Evolutionary conservation across 53 echinoderm and acorn worm species (phyloP).

Genomic region (Stichopus horrens): DNA sequence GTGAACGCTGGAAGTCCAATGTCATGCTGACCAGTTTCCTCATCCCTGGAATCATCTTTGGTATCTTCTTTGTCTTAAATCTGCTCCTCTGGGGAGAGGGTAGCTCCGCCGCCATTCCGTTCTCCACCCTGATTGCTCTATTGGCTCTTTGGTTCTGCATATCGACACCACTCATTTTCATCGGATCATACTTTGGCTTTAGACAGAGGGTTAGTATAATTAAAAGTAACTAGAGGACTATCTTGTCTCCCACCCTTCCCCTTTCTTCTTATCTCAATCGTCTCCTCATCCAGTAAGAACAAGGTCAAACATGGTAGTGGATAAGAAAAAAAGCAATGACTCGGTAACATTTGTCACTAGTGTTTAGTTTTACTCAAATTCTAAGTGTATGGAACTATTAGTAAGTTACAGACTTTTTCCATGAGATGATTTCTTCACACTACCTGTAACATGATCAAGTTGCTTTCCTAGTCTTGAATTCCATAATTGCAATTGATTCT

Average conservation of each 20-base stretch:
- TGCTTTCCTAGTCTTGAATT: not conserved
- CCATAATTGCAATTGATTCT: not conserved
- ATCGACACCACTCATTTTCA: slow-evolving; percentile 89
- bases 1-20: slow-evolving; percentile 99
- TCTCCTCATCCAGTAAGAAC: too few relatives aligned
- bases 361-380: too few relatives aligned
- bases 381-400: too few relatives aligned
- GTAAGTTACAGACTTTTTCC: too few relatives aligned
- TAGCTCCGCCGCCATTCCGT: slow-evolving; percentile 97
- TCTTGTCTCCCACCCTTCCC: too few relatives aligned
- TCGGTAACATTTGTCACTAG: too few relatives aligned
- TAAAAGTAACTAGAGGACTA: not conserved
- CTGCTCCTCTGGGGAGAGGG: slow-evolving; percentile 88
- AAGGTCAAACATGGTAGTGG: too few relatives aligned
- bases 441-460: too few relatives aligned
- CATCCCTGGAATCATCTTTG: slow-evolving; percentile 83
- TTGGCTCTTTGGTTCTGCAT: slow-evolving; percentile 95
- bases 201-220: slow-evolving; percentile 80
- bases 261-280: too few relatives aligned
- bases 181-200: slow-evolving; percentile 97
- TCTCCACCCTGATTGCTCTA: slow-evolving; percentile 81
- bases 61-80: slow-evolving; percentile 81
- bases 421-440: too few relatives aligned
- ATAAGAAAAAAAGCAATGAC: too few relatives aligned
- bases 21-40: slow-evolving; percentile 86